phyloP scores from a whole-genome alignment of 1,140 invertebrate genomes.

The Danaus plexippus region DNA sequence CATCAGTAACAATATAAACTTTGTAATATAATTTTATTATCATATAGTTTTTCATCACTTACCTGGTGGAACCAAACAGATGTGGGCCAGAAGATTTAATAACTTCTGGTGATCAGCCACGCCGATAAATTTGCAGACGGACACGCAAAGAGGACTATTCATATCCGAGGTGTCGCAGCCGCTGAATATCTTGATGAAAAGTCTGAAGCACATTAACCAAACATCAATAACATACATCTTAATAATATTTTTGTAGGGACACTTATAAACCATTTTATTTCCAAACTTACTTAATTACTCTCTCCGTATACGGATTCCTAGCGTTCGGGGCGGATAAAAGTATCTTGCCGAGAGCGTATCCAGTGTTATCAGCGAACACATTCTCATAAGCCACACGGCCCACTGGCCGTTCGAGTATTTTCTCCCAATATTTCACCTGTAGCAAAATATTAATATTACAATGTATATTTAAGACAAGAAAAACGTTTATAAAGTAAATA shows the following conservation, averaged over 20 bases:
- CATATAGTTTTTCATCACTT: conserved; percentile 7
- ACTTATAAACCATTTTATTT: not conserved
- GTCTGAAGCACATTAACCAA: conserved; percentile 30
- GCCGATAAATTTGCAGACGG: conserved; percentile 57
- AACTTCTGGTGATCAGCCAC: conserved; percentile 54
- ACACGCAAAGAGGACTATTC: conserved; percentile 44
- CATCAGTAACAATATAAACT: too few relatives aligned
- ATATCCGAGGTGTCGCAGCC: conserved; percentile 51
- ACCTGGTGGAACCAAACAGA: conserved; percentile 46
- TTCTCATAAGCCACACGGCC: conserved; percentile 86
- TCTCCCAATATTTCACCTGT: conserved; percentile 83
- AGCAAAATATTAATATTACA: conserved; percentile 14
- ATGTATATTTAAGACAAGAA: conserved; percentile 2
- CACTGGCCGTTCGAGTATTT: conserved; percentile 83
- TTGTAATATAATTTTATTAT: too few relatives aligned
- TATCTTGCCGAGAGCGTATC: conserved; percentile 82
- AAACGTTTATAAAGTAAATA: conserved; percentile 4
- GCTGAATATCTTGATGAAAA: conserved; percentile 64
- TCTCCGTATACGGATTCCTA: conserved; percentile 79
- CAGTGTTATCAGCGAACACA: conserved; percentile 80
- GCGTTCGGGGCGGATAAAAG: conserved; percentile 79
- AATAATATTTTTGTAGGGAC: conserved; percentile 1
- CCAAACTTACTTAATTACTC: conserved; percentile 73
- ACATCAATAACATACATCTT: not conserved
- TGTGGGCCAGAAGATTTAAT: conserved; percentile 39